Base-by-base conservation (phyloP, 2,888 invertebrate genomes). In the Synanthedon tipuliformis region DNA sequence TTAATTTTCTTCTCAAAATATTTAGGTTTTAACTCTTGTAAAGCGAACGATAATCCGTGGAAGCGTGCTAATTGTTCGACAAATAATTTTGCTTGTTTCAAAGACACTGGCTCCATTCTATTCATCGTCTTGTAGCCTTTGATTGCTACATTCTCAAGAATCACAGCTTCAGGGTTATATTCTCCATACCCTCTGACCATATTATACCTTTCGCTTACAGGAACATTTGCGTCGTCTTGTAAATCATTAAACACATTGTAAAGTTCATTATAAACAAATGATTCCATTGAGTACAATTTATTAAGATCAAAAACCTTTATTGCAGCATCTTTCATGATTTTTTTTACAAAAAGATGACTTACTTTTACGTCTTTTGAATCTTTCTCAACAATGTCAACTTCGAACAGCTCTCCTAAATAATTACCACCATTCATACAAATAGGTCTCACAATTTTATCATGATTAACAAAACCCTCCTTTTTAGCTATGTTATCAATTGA, bases 291-390 rank as follows among this genome's bases (percentile, higher is more conserved):
- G 52, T 69, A 79, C n/a, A 66, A 55, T 5, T 63, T 55, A 16
- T 16, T 15, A 10, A 49, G 18, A 10, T 15, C 13, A 23, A 49
- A 49, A 16, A 49, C 4, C 18, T 13, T 49, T 8, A 49, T 18
- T 10, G 7, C 15, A 23, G 4, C 3, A 4, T 12, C 49, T 16
- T 13, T 8, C 3, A 49, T 16, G 16, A 16, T 12, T 16, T 16
- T 61, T 58, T 81, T 80, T 1, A 75, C 55, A 51, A 79, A 80
- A n/a, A 80, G 54, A 16, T 73, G 61, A 0, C 66, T 64, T 59
- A 71, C 71, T 57, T 73, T 71, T 1, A 59, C 52, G 0, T 69
- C 73, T 3, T 62, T 51, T 4, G 54, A 54, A 0, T 76, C 73
- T 60, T 61, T 57, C 8, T 76, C 80, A 59, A 63, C 68, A 3